Evolutionary conservation across 2,797 vertebrate genomes (phyloP).

Genomic region (Syndactyla subalaris): DNA sequence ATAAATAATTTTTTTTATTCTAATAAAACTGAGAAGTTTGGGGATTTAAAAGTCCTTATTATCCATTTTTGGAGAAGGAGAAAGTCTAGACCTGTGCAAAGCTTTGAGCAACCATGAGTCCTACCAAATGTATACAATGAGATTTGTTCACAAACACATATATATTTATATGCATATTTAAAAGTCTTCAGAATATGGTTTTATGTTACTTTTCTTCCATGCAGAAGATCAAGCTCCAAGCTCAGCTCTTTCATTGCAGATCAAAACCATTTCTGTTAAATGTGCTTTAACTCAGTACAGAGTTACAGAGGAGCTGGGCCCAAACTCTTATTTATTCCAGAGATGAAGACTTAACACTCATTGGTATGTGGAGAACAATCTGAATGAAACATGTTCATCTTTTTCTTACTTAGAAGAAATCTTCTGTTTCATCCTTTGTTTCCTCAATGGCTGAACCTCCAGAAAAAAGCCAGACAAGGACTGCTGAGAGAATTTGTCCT

Average conservation of each 20-base stretch:
- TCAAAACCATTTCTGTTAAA: neutral
- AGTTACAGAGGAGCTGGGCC: neutral
- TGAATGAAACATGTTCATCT: neutral
- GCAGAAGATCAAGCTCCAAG: neutral
- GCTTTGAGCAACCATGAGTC: neutral
- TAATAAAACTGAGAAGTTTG: neutral
- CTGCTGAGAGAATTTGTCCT: slow-evolving; percentile 79
- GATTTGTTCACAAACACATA: neutral
- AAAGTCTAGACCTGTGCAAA: neutral
- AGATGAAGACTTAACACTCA: neutral
- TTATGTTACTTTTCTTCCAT: neutral
- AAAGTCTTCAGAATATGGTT: neutral
- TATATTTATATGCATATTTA: neutral
- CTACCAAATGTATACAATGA: neutral
- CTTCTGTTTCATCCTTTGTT: neutral
- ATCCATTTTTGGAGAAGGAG: neutral
- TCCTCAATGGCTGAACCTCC: slow-evolving; percentile 4
- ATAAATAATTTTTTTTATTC: neutral
- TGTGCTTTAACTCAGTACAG: neutral
- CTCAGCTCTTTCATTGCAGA: neutral
- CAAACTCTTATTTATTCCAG: neutral
- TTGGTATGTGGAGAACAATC: neutral
- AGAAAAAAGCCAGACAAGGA: slow-evolving; percentile 64
- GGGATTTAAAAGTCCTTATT: neutral
- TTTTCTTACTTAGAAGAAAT: neutral